These are phyloP conservation scores for Thamnaconus septentrionalis DNA, from an alignment of 2,113 vertebrate species.

Conservation along the genomic window DNA sequence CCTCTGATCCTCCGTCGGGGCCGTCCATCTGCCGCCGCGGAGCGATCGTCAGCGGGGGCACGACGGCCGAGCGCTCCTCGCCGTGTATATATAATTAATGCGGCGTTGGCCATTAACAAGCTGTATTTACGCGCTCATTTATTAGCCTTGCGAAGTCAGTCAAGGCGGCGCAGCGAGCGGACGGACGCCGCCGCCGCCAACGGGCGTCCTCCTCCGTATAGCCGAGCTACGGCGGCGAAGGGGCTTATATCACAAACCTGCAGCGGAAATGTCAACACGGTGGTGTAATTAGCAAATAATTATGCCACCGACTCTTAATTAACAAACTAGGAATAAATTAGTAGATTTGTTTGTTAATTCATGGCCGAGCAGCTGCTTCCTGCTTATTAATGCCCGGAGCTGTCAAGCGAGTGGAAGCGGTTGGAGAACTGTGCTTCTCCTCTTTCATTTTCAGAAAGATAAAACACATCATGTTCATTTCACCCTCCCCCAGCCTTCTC, in stretches of 20 bases:
- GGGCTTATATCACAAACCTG: slow-evolving; percentile 28
- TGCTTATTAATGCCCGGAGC: slow-evolving; percentile 22
- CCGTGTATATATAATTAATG: slow-evolving; percentile 46
- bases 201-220: too few relatives aligned
- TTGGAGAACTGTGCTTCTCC: neutral
- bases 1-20: slow-evolving; percentile 53
- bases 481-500: too few relatives aligned
- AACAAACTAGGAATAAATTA: slow-evolving; percentile 50
- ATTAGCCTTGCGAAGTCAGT: slow-evolving; percentile 30
- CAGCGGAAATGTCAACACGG: slow-evolving; percentile 37
- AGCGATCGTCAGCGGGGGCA: slow-evolving; percentile 7
- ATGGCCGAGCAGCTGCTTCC: slow-evolving; percentile 29
- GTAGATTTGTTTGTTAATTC: slow-evolving; percentile 42
- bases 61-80: slow-evolving; percentile 13
- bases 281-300: slow-evolving; percentile 44
- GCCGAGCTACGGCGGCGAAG: slow-evolving; percentile 5
- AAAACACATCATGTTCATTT: neutral
- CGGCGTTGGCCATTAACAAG: slow-evolving; percentile 39
- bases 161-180: too few relatives aligned
- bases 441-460: neutral
- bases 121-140: slow-evolving; percentile 54
- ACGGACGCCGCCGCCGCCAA: too few relatives aligned
- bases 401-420: slow-evolving; percentile 3
- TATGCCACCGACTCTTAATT: slow-evolving; percentile 47
- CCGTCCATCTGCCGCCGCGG: slow-evolving; percentile 64